A percentile compares a stretch with the other conserved stretches of the same genome.
Evolutionary conservation across 2,888 invertebrate species (phyloP).

Genomic region (Tetranychus piercei): DNA sequence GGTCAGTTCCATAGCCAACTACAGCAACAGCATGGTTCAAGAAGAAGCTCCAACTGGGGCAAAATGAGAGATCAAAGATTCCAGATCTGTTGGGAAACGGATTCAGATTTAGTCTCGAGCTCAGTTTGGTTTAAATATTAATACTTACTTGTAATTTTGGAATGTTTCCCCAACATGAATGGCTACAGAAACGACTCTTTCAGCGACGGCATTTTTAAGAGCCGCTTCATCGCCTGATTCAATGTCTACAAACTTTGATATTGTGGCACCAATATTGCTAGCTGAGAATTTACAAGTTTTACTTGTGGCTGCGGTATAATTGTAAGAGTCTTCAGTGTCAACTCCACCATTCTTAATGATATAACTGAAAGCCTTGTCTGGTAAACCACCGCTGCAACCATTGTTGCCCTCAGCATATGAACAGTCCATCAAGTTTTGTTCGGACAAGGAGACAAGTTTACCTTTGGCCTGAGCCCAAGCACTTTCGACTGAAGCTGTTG

Average conservation of each 20-base stretch:
- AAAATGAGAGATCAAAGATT: neutral
- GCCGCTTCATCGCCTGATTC: conserved; percentile 42
- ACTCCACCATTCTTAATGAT: conserved; percentile 45
- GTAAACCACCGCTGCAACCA: conserved; percentile 60
- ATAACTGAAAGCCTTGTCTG: conserved; percentile 37
- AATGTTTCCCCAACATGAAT: conserved; percentile 76
- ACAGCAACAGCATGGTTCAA: conserved; percentile 69
- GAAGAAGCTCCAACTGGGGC: conserved; percentile 40
- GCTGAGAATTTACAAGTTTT: conserved; percentile 31
- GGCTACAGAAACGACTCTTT: conserved; percentile 50
- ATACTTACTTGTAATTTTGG: conserved; percentile 38
- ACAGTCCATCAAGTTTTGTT: conserved; percentile 80
- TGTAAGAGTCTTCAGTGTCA: conserved; percentile 36
- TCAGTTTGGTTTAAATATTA: conserved; percentile 35
- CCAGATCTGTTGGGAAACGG: neutral
- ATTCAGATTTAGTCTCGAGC: neutral
- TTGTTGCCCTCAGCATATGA: conserved; percentile 53
- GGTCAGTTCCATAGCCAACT: conserved; percentile 57
- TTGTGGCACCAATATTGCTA: conserved; percentile 51
- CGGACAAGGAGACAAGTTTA: conserved; percentile 59
- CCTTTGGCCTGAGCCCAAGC: conserved; percentile 53
- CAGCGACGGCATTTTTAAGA: conserved; percentile 57
- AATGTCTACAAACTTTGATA: conserved; percentile 58
- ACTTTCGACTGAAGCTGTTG: conserved; percentile 45
- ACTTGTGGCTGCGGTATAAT: conserved; percentile 28